Conservation (phyloP, 2,113 vertebrate genomes). For the Emydocephalus ijimae region DNA sequence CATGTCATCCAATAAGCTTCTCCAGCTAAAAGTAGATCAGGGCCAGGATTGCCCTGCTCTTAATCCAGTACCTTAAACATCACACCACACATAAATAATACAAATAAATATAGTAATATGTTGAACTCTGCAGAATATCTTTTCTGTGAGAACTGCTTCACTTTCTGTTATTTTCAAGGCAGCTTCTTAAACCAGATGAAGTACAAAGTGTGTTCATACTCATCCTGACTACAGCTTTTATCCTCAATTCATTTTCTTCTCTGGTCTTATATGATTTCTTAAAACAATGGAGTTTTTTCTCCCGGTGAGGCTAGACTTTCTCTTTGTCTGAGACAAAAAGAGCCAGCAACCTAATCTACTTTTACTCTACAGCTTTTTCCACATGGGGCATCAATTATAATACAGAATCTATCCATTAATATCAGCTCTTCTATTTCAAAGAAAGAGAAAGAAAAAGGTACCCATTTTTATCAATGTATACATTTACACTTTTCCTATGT, state of each 20-base stretch:
- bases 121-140: not conserved
- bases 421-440: constrained; percentile 63
- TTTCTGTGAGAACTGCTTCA: constrained; percentile 4
- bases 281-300: constrained; percentile 38
- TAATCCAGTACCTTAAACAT: not conserved
- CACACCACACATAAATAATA: not conserved
- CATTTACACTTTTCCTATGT: constrained; percentile 59
- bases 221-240: constrained; percentile 1
- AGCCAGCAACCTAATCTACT: constrained; percentile 53
- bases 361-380: constrained; percentile 58
- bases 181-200: constrained; percentile 3
- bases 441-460: constrained; percentile 41
- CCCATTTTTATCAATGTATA: constrained; percentile 54
- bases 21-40: not conserved
- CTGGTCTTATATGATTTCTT: not conserved
- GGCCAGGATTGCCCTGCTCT: not conserved
- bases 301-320: constrained; percentile 23
- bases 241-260: not conserved
- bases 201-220: not conserved
- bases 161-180: not conserved
- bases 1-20: not conserved
- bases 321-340: constrained; percentile 35
- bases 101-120: not conserved
- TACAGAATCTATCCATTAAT: constrained; percentile 59
- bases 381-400: constrained; percentile 62